Evolutionary conservation across 1,140 invertebrate species (phyloP), one percentile per base, ranked within the genome.

Genomic region (Solenopsis invicta): DNA sequence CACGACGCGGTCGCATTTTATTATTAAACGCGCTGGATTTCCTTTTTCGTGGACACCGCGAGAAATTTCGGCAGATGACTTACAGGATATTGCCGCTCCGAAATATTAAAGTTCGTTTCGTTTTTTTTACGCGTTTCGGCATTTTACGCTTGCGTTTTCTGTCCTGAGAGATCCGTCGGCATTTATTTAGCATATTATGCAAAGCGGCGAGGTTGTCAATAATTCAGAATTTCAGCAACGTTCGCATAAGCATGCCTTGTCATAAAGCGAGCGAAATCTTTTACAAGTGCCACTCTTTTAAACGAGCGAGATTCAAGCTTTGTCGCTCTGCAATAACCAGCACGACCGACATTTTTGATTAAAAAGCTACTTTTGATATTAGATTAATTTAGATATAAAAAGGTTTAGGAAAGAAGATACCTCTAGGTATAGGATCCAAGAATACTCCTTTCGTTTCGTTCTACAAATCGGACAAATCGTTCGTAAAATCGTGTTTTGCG

Each of bases 401-500:
- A 4, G 41, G 5, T 56, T 56, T 59, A 77, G 9, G 41, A 41
- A 3, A 41, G 41, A 41, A 41, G 41, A 41, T 3, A 3, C 41
- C 41, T 41, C 41, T 41, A 41, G 41, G n/a, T n/a, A 8, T 41
- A 41, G 41, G 41, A 41, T 41, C 8, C 8, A 1, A 48, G 67
- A n/a, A 21, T 48, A 61, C 2, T 34, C 34, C 34, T 56, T 78
- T 64, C 34, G 62, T 78, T 64, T 29, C 54, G n/a, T 71, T 29
- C 21, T 18, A 24, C 24, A 52, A 37, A 29, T 21, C 37, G n/a
- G 10, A 85, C 54, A 6, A 80, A 12, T 24, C 34, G 61, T 77
- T 77, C 85, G 41, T 41, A 71, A 75, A 76, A 76, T 37, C 12
- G n/a, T 37, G 76, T 88, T 86, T 48, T 24, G 56, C 48, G 37